These are phyloP conservation scores for Triplophysa dalaica DNA, from an alignment of 2,113 vertebrate species.

Conservation along the genomic window DNA sequence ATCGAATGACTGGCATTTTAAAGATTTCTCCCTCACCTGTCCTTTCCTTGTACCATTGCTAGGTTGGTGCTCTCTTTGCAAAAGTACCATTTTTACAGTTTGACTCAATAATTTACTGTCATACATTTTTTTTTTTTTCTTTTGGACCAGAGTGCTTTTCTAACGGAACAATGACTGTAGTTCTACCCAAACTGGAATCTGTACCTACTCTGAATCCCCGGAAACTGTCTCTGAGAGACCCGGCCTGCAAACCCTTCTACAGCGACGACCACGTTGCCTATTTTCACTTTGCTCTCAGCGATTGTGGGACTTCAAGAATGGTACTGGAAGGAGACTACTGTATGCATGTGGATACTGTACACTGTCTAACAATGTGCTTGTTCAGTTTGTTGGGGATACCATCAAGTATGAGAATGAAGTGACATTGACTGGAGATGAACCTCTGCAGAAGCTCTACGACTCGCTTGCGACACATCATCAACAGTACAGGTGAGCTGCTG, in stretches of 20 bases:
- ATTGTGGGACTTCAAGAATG: slow-evolving; percentile 72
- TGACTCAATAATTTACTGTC: background rate
- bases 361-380: background rate
- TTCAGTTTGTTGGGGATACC: slow-evolving; percentile 63
- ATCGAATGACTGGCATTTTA: background rate
- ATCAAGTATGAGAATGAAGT: slow-evolving; percentile 74
- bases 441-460: background rate
- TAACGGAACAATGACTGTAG: slow-evolving; percentile 69
- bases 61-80: slow-evolving; percentile 1
- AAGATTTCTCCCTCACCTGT: slow-evolving; percentile 6
- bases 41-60: background rate
- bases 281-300: slow-evolving; percentile 66
- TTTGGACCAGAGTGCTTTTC: slow-evolving; percentile 66
- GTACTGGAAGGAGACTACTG: slow-evolving; percentile 17
- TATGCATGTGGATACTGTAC: background rate
- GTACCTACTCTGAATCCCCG: slow-evolving; percentile 60
- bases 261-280: slow-evolving; percentile 62
- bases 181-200: slow-evolving; percentile 68
- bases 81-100: background rate
- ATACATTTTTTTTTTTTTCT: background rate
- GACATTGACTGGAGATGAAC: slow-evolving; percentile 52
- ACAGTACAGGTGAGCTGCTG: slow-evolving; percentile 60
- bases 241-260: slow-evolving; percentile 64
- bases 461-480: background rate
- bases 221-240: slow-evolving; percentile 65